These are phyloP conservation scores for Actenoides lindsayi DNA, from an alignment of 2,113 vertebrate species.

Conservation along the genomic window DNA sequence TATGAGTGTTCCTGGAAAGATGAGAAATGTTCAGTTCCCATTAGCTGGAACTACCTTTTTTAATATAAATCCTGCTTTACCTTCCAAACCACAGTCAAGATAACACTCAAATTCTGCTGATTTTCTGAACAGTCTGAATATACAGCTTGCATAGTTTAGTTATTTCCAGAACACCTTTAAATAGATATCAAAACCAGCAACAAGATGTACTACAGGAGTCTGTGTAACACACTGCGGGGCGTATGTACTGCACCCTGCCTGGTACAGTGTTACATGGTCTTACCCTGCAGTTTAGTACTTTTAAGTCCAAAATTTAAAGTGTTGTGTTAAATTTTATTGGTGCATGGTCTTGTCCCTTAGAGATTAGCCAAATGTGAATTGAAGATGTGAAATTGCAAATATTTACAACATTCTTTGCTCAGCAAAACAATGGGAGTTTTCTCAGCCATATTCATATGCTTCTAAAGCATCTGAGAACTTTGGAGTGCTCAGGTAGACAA, in stretches of 20 bases:
- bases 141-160: not conserved
- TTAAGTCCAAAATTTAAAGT: not conserved
- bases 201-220: not conserved
- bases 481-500: not conserved
- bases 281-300: not conserved
- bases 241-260: not conserved
- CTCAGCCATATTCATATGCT: not conserved
- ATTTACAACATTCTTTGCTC: not conserved
- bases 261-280: not conserved
- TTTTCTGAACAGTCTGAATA: not conserved
- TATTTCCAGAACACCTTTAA: not conserved
- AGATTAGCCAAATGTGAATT: not conserved
- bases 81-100: not conserved
- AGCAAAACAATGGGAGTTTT: not conserved
- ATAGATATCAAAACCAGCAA: not conserved
- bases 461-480: not conserved
- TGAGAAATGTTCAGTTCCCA: not conserved
- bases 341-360: not conserved
- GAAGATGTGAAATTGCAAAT: not conserved
- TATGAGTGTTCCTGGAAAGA: not conserved
- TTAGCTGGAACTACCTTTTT: not conserved
- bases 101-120: not conserved
- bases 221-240: not conserved
- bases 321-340: not conserved
- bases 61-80: not conserved